phyloP scores from a whole-genome alignment of 53 echinoderm and acorn worm species.

The Glandiceps talaboti region DNA sequence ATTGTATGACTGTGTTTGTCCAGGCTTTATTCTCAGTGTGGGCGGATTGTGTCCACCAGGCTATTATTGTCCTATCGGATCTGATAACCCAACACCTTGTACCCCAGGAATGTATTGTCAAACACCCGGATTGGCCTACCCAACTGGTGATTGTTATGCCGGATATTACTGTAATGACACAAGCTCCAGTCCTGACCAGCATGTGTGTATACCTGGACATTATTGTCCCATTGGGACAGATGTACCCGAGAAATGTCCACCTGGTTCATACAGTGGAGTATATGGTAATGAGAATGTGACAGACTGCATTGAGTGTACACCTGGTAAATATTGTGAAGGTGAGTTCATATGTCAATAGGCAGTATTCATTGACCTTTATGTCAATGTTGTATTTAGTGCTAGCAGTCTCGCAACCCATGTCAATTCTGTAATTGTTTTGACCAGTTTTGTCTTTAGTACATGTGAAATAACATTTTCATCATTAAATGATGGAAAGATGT shows the following conservation, averaged over 20 bases:
- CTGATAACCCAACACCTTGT: slow-evolving; percentile 49
- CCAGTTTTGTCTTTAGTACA: no score
- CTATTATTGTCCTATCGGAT: slow-evolving; percentile 76
- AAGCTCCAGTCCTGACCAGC: slow-evolving; percentile 80
- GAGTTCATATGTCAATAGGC: no score
- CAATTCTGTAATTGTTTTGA: no score
- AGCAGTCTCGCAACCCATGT: no score
- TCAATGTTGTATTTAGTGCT: no score
- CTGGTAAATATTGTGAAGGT: slow-evolving; percentile 96
- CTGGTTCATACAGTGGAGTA: slow-evolving; percentile 70
- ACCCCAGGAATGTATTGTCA: slow-evolving; percentile 87
- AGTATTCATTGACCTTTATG: no score
- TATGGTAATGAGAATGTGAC: slow-evolving; percentile 46
- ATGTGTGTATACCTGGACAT: slow-evolving; percentile 64
- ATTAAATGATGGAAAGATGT: no score
- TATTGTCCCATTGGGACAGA: slow-evolving; percentile 75
- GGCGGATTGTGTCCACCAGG: slow-evolving; percentile 90
- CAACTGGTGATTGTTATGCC: slow-evolving; percentile 78
- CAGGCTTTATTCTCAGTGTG: slow-evolving; percentile 67
- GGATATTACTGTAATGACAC: slow-evolving; percentile 94
- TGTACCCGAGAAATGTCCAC: slow-evolving; percentile 79
- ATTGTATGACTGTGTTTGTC: slow-evolving; percentile 82
- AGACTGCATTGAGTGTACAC: slow-evolving; percentile 77
- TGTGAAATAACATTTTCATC: no score
- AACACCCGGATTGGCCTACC: slow-evolving; percentile 73